A percentile compares a stretch with the other conserved stretches of the same genome.
These are phyloP conservation scores for Amazona ochrocephala DNA, from an alignment of 2,797 vertebrate species.

Conservation along the genomic window DNA sequence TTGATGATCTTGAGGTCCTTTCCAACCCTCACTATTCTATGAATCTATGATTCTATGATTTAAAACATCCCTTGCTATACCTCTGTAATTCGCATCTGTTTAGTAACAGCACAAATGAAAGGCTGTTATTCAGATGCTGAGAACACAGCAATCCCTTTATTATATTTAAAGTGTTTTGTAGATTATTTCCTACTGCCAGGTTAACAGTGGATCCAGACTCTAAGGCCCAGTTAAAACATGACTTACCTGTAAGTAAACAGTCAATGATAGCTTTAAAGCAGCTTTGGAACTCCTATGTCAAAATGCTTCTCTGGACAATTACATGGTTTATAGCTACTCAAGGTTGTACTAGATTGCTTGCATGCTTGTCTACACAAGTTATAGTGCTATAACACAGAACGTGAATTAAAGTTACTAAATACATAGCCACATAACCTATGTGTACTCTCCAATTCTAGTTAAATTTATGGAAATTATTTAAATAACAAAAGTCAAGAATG, in stretches of 20 bases:
- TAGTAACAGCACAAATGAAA: background rate
- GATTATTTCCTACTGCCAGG: background rate
- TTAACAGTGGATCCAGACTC: background rate
- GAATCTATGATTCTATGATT: background rate
- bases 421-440: background rate
- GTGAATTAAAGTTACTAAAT: background rate
- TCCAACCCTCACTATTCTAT: too few species aligned
- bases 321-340: background rate
- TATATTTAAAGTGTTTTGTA: background rate
- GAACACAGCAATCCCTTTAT: background rate
- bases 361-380: background rate
- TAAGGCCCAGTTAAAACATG: background rate
- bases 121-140: background rate
- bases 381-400: background rate
- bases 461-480: background rate
- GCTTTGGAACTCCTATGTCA: background rate
- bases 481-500: background rate
- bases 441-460: background rate
- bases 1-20: too few species aligned
- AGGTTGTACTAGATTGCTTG: background rate
- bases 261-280: background rate
- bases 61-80: background rate
- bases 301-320: background rate
- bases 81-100: background rate
- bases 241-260: background rate